A percentile compares a stretch with the other conserved stretches of the same genome.
These are phyloP conservation scores for Noctua comes DNA, from an alignment of 2,888 invertebrate genomes.

Conservation along the genomic window DNA sequence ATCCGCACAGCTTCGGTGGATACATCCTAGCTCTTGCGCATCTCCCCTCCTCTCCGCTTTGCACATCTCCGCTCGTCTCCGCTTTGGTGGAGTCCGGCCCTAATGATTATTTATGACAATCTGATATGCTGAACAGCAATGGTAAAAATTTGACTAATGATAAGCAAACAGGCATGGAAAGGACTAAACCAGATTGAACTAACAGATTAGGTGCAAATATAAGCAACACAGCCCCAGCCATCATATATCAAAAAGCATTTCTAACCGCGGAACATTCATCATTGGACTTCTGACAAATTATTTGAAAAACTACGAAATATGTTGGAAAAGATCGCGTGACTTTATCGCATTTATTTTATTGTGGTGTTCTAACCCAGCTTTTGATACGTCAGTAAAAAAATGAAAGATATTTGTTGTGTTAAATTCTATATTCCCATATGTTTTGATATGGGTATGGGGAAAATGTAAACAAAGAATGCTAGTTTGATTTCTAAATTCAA, in stretches of 20 bases:
- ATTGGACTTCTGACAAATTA: conserved; percentile 55
- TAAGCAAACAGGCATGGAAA: background rate
- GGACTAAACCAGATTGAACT: conserved; percentile 22
- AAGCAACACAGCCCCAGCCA: background rate
- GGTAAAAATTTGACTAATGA: background rate
- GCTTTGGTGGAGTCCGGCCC: too few species aligned
- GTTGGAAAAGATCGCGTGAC: conserved; percentile 65
- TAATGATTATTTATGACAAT: background rate
- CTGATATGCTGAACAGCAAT: background rate
- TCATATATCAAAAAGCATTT: conserved; percentile 42
- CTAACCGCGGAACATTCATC: conserved; percentile 43
- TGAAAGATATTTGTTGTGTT: conserved; percentile 42
- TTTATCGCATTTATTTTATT: conserved; percentile 54
- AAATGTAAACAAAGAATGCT: background rate
- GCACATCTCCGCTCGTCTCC: too few species aligned
- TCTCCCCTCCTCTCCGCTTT: too few species aligned
- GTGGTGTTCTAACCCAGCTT: conserved; percentile 53
- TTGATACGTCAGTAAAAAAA: conserved; percentile 55
- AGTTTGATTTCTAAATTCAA: background rate
- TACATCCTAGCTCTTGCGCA: too few species aligned
- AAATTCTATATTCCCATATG: conserved; percentile 2
- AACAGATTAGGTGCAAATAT: conserved; percentile 38
- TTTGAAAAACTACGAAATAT: conserved; percentile 54
- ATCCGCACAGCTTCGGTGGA: too few species aligned
- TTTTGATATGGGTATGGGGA: conserved; percentile 1